A percentile compares a stretch with the other conserved stretches of the same genome.
These are phyloP conservation scores for Syritta pipiens DNA, from an alignment of 2,888 invertebrate species.

Conservation along the genomic window DNA sequence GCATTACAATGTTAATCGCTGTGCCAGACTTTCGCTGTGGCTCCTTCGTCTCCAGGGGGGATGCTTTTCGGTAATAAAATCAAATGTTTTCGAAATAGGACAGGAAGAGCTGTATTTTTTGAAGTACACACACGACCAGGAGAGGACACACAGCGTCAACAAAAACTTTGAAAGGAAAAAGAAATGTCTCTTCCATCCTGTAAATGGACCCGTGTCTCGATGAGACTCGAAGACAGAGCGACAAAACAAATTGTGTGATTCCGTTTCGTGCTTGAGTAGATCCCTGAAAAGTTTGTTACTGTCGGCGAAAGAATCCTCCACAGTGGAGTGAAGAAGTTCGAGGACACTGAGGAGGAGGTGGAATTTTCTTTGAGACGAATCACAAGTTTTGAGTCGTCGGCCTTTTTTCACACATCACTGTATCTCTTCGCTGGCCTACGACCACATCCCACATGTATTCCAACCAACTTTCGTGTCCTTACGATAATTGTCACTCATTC, in stretches of 20 bases:
- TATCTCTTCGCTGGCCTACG: constrained; percentile 9
- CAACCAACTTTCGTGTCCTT: constrained; percentile 36
- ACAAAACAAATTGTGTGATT: constrained; percentile 36
- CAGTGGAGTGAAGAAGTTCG: constrained; percentile 11
- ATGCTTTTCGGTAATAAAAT: constrained; percentile 47
- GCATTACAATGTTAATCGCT: constrained; percentile 55
- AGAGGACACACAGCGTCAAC: neutral
- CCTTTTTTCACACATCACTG: constrained; percentile 3
- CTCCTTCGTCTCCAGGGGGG: too few species aligned
- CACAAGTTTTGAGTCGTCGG: too few species aligned
- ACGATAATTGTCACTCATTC: constrained; percentile 65
- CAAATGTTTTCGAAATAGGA: constrained; percentile 24
- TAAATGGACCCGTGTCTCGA: constrained; percentile 27
- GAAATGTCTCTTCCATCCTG: constrained; percentile 20
- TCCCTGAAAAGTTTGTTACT: constrained; percentile 21
- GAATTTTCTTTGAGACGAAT: too few species aligned
- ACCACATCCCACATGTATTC: constrained; percentile 28
- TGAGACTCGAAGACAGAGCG: neutral
- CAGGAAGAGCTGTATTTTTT: constrained; percentile 24
- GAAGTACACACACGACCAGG: constrained; percentile 13
- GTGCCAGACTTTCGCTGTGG: constrained; percentile 20
- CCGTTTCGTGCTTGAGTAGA: constrained; percentile 32
- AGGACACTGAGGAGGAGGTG: too few species aligned
- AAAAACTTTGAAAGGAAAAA: neutral
- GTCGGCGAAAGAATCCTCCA: constrained; percentile 4